These are phyloP conservation scores for Ammodytes dubius DNA, from an alignment of 2,113 vertebrate genomes.

Conservation along the genomic window DNA sequence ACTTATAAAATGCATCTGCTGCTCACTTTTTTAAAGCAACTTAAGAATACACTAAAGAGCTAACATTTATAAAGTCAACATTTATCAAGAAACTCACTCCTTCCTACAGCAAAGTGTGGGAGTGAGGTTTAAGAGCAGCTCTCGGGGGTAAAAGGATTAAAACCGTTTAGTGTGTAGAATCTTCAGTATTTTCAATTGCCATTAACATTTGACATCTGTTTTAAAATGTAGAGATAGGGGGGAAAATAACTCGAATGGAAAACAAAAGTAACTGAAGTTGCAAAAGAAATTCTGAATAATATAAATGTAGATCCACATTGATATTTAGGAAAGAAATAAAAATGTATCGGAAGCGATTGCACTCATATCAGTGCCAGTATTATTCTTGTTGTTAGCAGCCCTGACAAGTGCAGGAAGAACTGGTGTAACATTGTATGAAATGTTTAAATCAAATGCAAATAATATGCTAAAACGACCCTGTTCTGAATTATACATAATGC, in stretches of 20 bases:
- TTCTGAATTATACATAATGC: background rate
- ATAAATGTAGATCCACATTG: background rate
- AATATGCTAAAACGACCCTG: background rate
- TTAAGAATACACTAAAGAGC: background rate
- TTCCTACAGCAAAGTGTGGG: background rate
- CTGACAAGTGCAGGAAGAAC: background rate
- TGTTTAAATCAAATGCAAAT: slow-evolving; percentile 34
- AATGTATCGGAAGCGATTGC: slow-evolving; percentile 20
- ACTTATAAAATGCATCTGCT: slow-evolving; percentile 2
- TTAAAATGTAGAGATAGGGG: background rate
- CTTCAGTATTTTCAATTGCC: background rate
- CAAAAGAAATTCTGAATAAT: background rate
- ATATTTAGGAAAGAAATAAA: no score
- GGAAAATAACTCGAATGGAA: background rate
- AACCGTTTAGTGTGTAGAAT: background rate
- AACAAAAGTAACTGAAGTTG: background rate
- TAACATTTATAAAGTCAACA: background rate
- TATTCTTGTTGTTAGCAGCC: background rate
- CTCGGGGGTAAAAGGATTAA: background rate
- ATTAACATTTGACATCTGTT: background rate
- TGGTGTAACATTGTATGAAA: background rate
- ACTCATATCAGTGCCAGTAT: slow-evolving; percentile 16
- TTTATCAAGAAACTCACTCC: background rate
- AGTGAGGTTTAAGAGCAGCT: background rate
- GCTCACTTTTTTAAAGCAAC: slow-evolving; percentile 3